Evolutionary conservation across 2,113 vertebrate genomes (phyloP).

Genomic region (Cavia aperea): DNA sequence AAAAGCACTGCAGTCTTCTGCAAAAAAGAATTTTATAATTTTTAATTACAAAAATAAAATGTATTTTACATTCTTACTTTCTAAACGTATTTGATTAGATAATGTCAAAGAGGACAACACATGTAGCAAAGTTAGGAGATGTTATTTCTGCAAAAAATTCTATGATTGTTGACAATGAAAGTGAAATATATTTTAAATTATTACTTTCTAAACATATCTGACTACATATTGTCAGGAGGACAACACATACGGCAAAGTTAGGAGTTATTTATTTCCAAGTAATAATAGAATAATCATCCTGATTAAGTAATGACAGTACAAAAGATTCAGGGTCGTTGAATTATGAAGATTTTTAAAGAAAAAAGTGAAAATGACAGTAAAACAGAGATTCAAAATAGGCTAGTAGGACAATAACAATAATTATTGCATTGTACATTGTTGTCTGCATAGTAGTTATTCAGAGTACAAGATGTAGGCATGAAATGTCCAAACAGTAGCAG

Average conservation of each 20-base stretch:
- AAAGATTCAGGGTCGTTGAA: background rate
- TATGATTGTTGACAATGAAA: background rate
- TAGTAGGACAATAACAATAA: no score
- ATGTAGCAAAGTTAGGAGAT: background rate
- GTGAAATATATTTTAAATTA: constrained; percentile 33
- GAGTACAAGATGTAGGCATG: no score
- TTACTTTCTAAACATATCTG: constrained; percentile 10
- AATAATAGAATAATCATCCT: background rate
- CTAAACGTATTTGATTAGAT: constrained; percentile 4
- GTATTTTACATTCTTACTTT: constrained; percentile 36
- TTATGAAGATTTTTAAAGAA: background rate
- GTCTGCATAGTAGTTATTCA: no score
- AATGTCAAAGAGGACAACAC: background rate
- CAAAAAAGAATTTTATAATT: background rate
- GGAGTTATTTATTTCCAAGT: background rate
- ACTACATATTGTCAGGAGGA: background rate
- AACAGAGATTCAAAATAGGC: no score
- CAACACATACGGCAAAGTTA: background rate
- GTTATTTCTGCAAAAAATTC: constrained; percentile 7
- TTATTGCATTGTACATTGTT: no score
- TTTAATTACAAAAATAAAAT: background rate
- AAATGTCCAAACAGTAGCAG: no score
- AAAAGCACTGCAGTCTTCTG: constrained; percentile 17
- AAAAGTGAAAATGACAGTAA: no score
- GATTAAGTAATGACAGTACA: constrained; percentile 6